Conservation (phyloP, 2,888 invertebrate genomes). For the Creontiades dilutus region DNA sequence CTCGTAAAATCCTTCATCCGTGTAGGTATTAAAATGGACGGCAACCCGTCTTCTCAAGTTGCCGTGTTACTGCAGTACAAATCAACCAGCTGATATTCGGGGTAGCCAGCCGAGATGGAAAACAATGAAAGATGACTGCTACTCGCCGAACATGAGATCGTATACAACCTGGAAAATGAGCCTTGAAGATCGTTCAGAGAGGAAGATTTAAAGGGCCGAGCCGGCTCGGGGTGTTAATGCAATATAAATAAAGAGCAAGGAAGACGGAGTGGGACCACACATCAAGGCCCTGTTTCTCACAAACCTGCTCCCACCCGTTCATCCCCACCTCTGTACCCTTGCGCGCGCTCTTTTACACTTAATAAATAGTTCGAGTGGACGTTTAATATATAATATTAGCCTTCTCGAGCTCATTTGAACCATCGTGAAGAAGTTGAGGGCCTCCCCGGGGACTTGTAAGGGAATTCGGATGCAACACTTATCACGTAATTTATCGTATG, state of each 20-base stretch:
- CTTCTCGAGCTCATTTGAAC: constrained; percentile 57
- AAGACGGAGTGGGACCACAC: constrained; percentile 67
- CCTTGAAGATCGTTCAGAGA: constrained; percentile 21
- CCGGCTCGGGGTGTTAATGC: constrained; percentile 59
- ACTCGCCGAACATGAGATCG: not conserved
- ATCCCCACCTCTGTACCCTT: not conserved
- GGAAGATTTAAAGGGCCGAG: not conserved
- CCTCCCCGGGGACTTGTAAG: constrained; percentile 31
- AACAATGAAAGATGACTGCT: constrained; percentile 25
- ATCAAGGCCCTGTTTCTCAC: constrained; percentile 49
- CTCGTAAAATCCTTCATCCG: too few species aligned
- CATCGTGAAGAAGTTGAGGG: constrained; percentile 32
- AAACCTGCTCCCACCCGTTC: constrained; percentile 66
- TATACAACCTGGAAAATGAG: constrained; percentile 18
- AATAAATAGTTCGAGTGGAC: constrained; percentile 59
- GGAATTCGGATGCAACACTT: constrained; percentile 34
- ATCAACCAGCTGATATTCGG: constrained; percentile 18
- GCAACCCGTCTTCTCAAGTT: too few species aligned
- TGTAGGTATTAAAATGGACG: too few species aligned
- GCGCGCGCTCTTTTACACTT: constrained; percentile 60
- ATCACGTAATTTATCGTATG: constrained; percentile 36
- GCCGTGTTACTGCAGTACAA: not conserved
- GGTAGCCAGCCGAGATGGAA: not conserved
- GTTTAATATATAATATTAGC: constrained; percentile 64
- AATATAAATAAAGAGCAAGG: constrained; percentile 66